Base-by-base conservation (phyloP, 2,888 invertebrate genomes). In the Cryptus armator region DNA sequence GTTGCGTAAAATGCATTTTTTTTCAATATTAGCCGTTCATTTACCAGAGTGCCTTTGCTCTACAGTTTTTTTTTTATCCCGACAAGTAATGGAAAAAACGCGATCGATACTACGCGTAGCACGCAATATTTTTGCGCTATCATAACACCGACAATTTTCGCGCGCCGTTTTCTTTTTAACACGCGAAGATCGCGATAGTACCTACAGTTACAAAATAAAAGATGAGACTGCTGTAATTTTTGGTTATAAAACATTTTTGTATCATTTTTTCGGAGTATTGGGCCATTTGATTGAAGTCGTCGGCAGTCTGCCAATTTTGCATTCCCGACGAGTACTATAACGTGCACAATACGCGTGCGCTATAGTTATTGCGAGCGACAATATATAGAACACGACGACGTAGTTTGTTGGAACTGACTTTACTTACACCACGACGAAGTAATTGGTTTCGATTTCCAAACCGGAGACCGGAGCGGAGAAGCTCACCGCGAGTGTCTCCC, bases 401-500 rank as follows among this genome's bases (percentile, higher is more conserved):
- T 37, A 14, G 62, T 24, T 16, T 70, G 51, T 59, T 76, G 62
- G 62, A 70, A 77, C 37, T 82, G 81, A 59, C 71, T 75, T 37
- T 78, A 81, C 76, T 66, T 84, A 51, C 70, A 48, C 62, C 64
- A 75, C 66, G 80, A 66, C 76, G 53, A 67, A 77, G 80, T 86
- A 84, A 84, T 87, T 85, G 84, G 83, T 86, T 81, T 83, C 79
- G 81, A 86, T 86, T 86, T 87, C 79, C 83, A 83, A 87, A 86
- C 67, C 37, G 48, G 62, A 71, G 68, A 76, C 64, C 64, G 48
- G 43, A 64, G 66, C 67, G 71, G 46, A n/a, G 62, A n/a, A 81
- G 24, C 56, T 56, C 76, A 32, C 59, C 67, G 48, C 24, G 62
- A 16, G 71, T 44, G 29, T 74, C 74, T 74, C 46, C 56, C 43